These are phyloP conservation scores for Protodeltote pygarga DNA, from an alignment of 2,888 invertebrate species.

Conservation along the genomic window DNA sequence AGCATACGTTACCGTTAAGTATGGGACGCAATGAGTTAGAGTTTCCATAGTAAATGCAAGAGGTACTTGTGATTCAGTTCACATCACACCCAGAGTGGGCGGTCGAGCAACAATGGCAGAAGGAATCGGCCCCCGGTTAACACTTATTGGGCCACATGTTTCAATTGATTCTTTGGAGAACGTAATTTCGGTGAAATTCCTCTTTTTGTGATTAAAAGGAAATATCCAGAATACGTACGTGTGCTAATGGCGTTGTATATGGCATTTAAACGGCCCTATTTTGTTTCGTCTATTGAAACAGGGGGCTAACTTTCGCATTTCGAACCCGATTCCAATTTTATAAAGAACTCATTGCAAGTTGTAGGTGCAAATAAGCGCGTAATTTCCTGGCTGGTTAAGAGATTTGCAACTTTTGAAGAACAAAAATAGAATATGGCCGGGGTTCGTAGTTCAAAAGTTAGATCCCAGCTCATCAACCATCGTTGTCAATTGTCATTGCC, in stretches of 20 bases:
- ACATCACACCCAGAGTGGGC: conserved; percentile 68
- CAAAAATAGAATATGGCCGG: too few species aligned
- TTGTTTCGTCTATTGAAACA: too few species aligned
- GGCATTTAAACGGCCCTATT: background rate
- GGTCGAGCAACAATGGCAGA: conserved; percentile 69
- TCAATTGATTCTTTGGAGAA: conserved; percentile 71
- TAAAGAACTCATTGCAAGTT: too few species aligned
- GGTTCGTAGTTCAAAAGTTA: too few species aligned
- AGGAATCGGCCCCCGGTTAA: conserved; percentile 75
- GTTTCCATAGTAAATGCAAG: conserved; percentile 50
- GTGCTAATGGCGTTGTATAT: conserved; percentile 3
- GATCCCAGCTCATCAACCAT: too few species aligned
- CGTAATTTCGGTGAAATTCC: conserved; percentile 27
- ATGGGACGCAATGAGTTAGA: conserved; percentile 21
- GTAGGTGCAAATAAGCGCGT: too few species aligned
- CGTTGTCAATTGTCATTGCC: too few species aligned
- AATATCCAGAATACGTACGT: conserved; percentile 6
- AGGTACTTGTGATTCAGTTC: conserved; percentile 70
- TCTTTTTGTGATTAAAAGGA: conserved; percentile 45
- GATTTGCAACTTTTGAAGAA: too few species aligned
- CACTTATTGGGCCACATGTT: conserved; percentile 80
- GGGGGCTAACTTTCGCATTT: too few species aligned
- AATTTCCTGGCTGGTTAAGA: too few species aligned
- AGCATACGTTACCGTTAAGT: too few species aligned
- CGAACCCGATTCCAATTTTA: too few species aligned